Evolutionary conservation across 2,113 vertebrate species (phyloP).

Genomic region (Mobula birostris): DNA sequence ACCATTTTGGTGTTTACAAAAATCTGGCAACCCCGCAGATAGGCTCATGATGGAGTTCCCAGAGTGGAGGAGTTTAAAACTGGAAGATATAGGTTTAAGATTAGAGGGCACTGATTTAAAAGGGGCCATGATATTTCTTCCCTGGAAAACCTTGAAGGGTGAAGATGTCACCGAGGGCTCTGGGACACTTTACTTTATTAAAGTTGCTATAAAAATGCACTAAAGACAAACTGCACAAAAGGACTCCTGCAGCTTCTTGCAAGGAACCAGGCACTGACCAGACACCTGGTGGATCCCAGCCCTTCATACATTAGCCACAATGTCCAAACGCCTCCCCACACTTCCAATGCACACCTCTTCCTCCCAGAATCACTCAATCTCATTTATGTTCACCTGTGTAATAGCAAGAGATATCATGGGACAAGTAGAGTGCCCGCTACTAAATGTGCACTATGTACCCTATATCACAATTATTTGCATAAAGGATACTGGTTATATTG

Average conservation of each 20-base stretch:
- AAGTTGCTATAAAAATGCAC: background rate
- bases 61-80: no score
- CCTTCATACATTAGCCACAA: background rate
- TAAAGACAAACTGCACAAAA: background rate
- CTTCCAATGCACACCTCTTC: background rate
- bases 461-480: background rate
- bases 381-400: background rate
- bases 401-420: no score
- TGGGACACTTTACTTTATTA: background rate
- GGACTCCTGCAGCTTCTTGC: background rate
- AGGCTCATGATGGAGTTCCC: no score
- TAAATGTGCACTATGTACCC: background rate
- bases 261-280: background rate
- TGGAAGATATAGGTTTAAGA: no score
- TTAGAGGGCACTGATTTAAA: no score
- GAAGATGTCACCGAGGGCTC: no score
- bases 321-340: background rate
- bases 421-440: background rate
- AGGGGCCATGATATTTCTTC: no score
- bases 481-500: no score
- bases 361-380: background rate
- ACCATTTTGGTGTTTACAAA: no score
- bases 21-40: no score
- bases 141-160: no score
- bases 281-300: background rate